Conservation (phyloP, 2,113 vertebrate genomes). For the Xiphophorus couchianus region DNA sequence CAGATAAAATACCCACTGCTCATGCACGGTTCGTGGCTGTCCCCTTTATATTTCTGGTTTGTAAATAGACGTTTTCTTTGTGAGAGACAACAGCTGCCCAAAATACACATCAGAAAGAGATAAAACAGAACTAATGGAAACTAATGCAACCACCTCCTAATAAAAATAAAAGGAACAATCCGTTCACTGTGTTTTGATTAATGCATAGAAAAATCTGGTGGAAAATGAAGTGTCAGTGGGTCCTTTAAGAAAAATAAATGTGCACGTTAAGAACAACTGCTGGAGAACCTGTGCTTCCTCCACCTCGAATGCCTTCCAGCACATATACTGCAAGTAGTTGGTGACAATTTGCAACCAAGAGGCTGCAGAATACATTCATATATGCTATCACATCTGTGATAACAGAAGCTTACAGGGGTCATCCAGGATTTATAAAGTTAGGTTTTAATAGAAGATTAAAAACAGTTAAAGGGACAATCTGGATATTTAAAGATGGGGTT, state of each 20-base stretch:
- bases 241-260: slow-evolving; percentile 33
- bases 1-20: slow-evolving; percentile 71
- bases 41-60: slow-evolving; percentile 32
- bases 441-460: background rate
- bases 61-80: slow-evolving; percentile 35
- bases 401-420: background rate
- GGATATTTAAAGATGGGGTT: too few species aligned
- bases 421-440: background rate
- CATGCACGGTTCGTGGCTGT: slow-evolving; percentile 39
- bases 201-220: slow-evolving; percentile 13
- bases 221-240: slow-evolving; percentile 4
- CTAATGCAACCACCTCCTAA: background rate
- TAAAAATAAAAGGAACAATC: slow-evolving; percentile 6
- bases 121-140: background rate
- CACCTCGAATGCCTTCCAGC: slow-evolving; percentile 8
- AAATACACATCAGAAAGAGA: slow-evolving; percentile 9
- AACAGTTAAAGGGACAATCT: background rate
- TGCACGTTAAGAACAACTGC: slow-evolving; percentile 10
- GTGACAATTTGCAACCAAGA: slow-evolving; percentile 19
- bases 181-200: background rate
- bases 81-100: slow-evolving; percentile 31
- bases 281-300: slow-evolving; percentile 20
- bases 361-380: slow-evolving; percentile 10
- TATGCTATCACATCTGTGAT: slow-evolving; percentile 4
- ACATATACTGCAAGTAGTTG: slow-evolving; percentile 27